Conservation (phyloP, 2,113 vertebrate genomes). For the Sula dactylatra region DNA sequence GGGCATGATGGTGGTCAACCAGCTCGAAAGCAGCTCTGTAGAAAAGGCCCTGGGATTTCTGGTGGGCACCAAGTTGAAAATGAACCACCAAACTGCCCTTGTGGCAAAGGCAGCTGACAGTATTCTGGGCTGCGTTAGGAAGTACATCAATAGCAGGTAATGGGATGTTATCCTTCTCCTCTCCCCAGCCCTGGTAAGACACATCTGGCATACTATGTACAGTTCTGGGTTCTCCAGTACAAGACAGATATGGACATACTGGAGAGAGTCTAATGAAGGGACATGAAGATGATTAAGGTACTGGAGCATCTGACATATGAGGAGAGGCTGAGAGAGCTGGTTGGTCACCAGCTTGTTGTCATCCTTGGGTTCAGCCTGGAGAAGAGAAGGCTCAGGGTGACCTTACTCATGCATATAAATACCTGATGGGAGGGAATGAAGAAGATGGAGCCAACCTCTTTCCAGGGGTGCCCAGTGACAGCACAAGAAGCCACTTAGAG, state of each 20-base stretch:
- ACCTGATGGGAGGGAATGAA: neutral
- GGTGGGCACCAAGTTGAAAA: neutral
- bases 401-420: neutral
- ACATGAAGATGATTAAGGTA: neutral
- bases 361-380: neutral
- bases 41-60: neutral
- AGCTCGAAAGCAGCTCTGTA: neutral
- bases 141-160: neutral
- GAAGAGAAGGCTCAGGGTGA: neutral
- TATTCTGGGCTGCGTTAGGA: neutral
- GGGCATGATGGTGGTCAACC: neutral
- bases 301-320: neutral
- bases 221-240: neutral
- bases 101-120: accelerated
- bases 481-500: too few relatives aligned
- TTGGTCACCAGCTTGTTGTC: neutral
- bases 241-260: neutral
- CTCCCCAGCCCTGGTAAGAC: neutral
- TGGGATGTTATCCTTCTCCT: neutral
- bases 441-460: neutral
- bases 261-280: neutral
- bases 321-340: neutral
- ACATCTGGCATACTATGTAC: neutral
- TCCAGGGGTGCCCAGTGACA: neutral
- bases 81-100: neutral